These are phyloP conservation scores for Stichodactyla mertensii DNA, from an alignment of 64 coral and sea anemone genomes.

Conservation along the genomic window DNA sequence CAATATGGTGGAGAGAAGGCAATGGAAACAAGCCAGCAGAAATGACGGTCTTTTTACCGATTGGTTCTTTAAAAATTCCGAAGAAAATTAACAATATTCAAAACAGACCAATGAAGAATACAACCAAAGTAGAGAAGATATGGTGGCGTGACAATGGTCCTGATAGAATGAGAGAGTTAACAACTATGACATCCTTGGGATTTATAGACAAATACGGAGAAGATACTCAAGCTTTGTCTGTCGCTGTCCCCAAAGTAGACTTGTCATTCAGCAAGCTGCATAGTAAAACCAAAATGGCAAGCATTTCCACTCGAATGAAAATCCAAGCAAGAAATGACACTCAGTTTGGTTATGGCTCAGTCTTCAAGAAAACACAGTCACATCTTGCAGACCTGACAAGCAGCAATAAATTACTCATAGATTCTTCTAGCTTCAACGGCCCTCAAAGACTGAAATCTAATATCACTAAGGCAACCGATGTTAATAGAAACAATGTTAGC, in stretches of 20 bases:
- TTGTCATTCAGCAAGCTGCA: not conserved
- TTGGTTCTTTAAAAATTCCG: not conserved
- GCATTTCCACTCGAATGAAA: not conserved
- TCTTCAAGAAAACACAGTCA: not conserved
- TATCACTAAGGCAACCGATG: not conserved
- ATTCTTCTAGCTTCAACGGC: not conserved
- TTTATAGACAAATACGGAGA: not conserved
- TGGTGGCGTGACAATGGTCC: not conserved
- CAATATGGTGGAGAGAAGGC: slow-evolving; percentile 5
- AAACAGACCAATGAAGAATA: not conserved
- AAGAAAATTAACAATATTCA: not conserved
- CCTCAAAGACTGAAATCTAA: not conserved
- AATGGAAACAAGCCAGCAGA: not conserved
- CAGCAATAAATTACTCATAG: not conserved
- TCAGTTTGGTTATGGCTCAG: not conserved
- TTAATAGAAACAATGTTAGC: not conserved
- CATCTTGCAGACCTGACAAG: not conserved
- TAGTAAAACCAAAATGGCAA: not conserved
- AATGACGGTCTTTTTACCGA: not conserved
- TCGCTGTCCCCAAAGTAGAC: not conserved
- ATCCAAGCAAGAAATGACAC: not conserved
- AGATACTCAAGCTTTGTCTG: not conserved
- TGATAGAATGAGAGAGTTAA: not conserved
- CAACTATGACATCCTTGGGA: not conserved
- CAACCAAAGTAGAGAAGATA: not conserved